These are phyloP conservation scores for Tichodroma muraria DNA, from an alignment of 2,113 vertebrate genomes.

Conservation along the genomic window DNA sequence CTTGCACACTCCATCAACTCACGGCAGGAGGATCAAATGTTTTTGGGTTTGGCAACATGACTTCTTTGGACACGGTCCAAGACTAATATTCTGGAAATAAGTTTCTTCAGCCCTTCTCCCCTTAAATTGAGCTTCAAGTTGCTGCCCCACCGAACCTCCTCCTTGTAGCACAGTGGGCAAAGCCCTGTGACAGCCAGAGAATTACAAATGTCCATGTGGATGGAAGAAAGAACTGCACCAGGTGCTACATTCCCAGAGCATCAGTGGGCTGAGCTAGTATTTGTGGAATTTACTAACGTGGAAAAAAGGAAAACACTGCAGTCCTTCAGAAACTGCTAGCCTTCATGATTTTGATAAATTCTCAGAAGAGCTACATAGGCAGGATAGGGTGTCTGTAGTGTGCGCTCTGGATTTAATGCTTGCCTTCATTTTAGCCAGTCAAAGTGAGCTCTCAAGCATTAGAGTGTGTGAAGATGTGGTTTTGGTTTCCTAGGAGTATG, in stretches of 20 bases:
- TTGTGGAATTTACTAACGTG: neutral
- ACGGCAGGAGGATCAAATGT: neutral
- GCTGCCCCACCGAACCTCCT: neutral
- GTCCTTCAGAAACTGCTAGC: neutral
- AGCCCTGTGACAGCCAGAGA: neutral
- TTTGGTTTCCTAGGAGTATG: neutral
- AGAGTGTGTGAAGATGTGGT: neutral
- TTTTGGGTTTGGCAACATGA: neutral
- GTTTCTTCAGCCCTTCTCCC: neutral
- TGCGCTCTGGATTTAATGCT: neutral
- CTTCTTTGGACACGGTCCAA: neutral
- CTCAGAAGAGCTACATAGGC: neutral
- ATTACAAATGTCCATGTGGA: fast-evolving
- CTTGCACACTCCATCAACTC: neutral
- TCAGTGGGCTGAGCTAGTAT: neutral
- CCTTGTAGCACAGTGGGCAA: neutral
- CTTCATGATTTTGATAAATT: neutral
- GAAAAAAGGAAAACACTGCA: neutral
- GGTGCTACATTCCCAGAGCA: neutral
- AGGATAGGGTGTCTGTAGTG: fast-evolving
- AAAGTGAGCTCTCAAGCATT: neutral
- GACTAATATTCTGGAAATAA: neutral
- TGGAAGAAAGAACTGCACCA: neutral
- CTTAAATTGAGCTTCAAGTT: neutral
- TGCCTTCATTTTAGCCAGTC: neutral